Evolutionary conservation across 2,113 vertebrate species (phyloP).

Genomic region (Orientallactaga bullata): DNA sequence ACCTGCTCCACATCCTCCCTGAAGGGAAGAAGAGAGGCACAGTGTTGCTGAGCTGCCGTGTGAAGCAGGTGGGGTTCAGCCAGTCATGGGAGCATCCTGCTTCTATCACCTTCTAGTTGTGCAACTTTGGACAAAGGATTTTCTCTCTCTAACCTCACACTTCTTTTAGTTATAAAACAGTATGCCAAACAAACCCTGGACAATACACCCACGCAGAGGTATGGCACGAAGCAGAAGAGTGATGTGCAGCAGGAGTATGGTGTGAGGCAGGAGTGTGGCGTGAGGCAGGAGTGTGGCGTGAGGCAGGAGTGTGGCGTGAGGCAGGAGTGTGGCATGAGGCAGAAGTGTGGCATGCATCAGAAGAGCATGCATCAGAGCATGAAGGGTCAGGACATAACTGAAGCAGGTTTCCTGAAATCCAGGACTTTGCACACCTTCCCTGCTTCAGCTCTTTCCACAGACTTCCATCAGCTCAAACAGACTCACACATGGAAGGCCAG

Average conservation of each 20-base stretch:
- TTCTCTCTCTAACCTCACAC: not conserved
- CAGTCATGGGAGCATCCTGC: not conserved
- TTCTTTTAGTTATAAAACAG: not conserved
- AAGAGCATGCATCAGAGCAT: too few species aligned
- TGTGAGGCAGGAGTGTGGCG: too few species aligned
- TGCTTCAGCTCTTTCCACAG: not conserved
- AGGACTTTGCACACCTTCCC: accelerated
- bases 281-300: too few species aligned
- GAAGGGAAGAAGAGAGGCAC: not conserved
- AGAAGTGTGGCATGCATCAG: too few species aligned
- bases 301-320: too few species aligned
- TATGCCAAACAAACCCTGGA: not conserved
- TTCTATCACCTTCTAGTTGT: too few species aligned
- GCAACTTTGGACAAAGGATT: not conserved
- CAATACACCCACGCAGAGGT: not conserved
- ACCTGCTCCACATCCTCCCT: constrained; percentile 20
- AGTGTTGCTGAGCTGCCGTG: accelerated
- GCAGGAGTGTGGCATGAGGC: too few species aligned
- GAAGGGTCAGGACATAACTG: too few species aligned
- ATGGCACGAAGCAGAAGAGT: not conserved
- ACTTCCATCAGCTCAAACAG: not conserved
- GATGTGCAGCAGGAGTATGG: too few species aligned
- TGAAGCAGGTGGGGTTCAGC: not conserved
- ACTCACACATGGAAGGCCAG: not conserved
- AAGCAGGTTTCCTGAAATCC: not conserved